A percentile compares a stretch with the other conserved stretches of the same genome.
phyloP scores from a whole-genome alignment of 2,797 vertebrate species.

The Anas bernieri region DNA sequence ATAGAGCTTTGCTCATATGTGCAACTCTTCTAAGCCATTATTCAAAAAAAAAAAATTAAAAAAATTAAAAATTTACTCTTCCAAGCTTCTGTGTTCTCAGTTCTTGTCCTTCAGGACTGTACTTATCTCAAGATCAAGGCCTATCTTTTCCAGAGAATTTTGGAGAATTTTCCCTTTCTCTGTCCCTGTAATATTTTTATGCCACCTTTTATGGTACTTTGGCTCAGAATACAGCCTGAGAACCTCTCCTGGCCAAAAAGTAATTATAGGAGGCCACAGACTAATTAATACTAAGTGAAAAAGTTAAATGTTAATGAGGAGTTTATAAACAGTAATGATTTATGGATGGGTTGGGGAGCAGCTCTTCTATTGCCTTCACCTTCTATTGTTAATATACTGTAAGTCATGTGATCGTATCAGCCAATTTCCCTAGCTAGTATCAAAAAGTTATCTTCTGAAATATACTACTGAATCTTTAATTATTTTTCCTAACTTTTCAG shows the following conservation, averaged over 20 bases:
- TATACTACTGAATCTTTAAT: not conserved
- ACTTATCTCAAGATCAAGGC: not conserved
- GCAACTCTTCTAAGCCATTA: not conserved
- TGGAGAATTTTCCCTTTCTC: not conserved
- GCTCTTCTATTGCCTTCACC: not conserved
- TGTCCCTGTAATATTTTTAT: not conserved
- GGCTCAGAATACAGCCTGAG: not conserved
- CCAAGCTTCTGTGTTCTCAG: not conserved
- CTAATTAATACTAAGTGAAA: not conserved
- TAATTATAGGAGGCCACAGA: not conserved
- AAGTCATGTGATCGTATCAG: not conserved
- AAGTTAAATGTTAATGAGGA: not conserved
- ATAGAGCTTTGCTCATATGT: not conserved
- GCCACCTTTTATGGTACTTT: not conserved
- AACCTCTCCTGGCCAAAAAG: not conserved
- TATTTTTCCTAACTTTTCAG: conserved; percentile 72
- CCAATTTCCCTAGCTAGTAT: not conserved
- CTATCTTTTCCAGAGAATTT: not conserved
- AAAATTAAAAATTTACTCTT: not conserved
- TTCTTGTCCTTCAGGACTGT: not conserved
- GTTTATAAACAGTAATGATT: too few relatives aligned
- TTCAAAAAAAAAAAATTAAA: too few relatives aligned
- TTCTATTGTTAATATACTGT: not conserved
- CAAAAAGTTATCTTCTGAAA: not conserved
- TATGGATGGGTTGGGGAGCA: not conserved